A percentile compares a stretch with the other conserved stretches of the same genome.
These are phyloP conservation scores for Eunapius fragilis DNA, from an alignment of 37 sponge, comb jelly and placozoan genomes.

Conservation along the genomic window DNA sequence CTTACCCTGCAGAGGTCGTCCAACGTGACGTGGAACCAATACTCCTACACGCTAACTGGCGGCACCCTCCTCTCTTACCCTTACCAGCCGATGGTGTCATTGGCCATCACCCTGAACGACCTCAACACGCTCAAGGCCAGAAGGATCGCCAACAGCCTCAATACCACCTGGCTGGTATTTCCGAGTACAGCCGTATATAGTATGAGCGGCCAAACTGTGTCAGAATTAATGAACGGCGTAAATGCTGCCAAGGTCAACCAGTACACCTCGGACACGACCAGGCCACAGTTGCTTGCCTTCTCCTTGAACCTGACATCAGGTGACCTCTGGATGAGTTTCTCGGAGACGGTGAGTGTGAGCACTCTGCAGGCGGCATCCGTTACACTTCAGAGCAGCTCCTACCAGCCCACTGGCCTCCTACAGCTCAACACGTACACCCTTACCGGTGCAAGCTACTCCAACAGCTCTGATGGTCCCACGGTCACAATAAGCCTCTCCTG, in stretches of 20 bases:
- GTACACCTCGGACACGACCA: constrained; percentile 76
- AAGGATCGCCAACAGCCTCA: constrained; percentile 59
- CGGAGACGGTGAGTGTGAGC: constrained; percentile 78
- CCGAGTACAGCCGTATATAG: constrained; percentile 60
- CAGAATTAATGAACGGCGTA: constrained; percentile 48
- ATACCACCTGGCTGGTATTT: constrained; percentile 73
- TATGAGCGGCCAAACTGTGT: constrained; percentile 66
- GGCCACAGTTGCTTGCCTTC: constrained; percentile 55
- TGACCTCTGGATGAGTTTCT: constrained; percentile 50
- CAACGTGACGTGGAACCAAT: constrained; percentile 29
- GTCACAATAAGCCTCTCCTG: constrained; percentile 47
- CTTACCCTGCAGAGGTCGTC: constrained; percentile 72
- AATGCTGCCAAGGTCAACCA: constrained; percentile 57
- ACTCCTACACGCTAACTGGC: constrained; percentile 55
- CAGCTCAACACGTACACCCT: constrained; percentile 53
- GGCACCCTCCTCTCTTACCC: constrained; percentile 36
- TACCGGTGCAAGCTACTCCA: constrained; percentile 24
- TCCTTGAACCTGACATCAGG: constrained; percentile 62
- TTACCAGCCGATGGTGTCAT: constrained; percentile 46
- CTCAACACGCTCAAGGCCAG: constrained; percentile 80
- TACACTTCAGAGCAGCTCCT: constrained; percentile 57
- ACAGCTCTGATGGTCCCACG: constrained; percentile 48
- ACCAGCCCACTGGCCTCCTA: not conserved
- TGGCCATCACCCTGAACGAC: constrained; percentile 55
- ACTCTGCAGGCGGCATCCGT: constrained; percentile 42